A percentile compares a stretch with the other conserved stretches of the same genome.
These are phyloP conservation scores for Gymnocephalus cernua DNA, from an alignment of 2,113 vertebrate genomes.

Conservation along the genomic window DNA sequence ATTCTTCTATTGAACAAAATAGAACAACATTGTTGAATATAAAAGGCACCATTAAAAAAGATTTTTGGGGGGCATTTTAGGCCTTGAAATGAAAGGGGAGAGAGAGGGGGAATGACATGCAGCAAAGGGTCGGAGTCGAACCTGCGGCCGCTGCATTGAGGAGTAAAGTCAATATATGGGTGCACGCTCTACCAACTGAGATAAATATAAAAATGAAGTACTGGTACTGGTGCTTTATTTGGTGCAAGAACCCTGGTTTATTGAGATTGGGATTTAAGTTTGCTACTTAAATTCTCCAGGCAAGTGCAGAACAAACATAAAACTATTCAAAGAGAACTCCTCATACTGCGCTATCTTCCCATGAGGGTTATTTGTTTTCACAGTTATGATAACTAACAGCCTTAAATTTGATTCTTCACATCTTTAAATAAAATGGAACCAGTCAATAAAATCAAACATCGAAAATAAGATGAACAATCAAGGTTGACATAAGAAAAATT, in stretches of 20 bases:
- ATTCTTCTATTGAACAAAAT: too few relatives aligned
- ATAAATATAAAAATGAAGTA: background rate
- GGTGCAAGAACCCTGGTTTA: background rate
- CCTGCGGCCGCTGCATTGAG: too few relatives aligned
- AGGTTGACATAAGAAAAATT: background rate
- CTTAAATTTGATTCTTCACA: background rate
- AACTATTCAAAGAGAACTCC: background rate
- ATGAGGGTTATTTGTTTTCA: background rate
- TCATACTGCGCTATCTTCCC: background rate
- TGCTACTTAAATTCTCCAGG: background rate
- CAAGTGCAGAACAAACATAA: background rate
- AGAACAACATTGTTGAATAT: too few relatives aligned
- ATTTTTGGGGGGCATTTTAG: too few relatives aligned
- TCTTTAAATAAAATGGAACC: background rate
- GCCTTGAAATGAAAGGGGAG: too few relatives aligned
- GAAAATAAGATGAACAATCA: background rate
- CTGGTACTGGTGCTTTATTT: background rate
- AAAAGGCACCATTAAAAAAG: too few relatives aligned
- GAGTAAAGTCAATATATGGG: too few relatives aligned
- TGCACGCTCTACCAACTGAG: too few relatives aligned
- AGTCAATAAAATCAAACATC: background rate
- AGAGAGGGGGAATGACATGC: too few relatives aligned
- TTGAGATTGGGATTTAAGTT: background rate
- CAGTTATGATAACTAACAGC: background rate
- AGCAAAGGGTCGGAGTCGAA: too few relatives aligned